phyloP scores from a whole-genome alignment of 2,888 invertebrate species.

The Rutpela maculata region DNA sequence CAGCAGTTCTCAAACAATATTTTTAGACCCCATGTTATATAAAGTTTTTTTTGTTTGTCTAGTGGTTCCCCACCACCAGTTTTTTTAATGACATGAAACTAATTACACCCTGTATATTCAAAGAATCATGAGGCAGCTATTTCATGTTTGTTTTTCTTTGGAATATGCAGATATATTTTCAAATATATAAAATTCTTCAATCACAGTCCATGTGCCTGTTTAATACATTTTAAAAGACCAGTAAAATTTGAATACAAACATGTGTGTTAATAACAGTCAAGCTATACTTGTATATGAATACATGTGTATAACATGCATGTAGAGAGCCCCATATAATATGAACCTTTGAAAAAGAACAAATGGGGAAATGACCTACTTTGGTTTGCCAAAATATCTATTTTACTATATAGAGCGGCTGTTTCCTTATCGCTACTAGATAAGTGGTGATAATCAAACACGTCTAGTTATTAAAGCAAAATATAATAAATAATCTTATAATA shows the following conservation, averaged over 20 bases:
- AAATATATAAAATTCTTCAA: background rate
- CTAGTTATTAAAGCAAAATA: conserved; percentile 38
- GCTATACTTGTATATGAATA: conserved; percentile 68
- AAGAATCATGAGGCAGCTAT: too few species aligned
- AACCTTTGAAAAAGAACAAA: conserved; percentile 58
- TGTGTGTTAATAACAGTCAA: conserved; percentile 67
- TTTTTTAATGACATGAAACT: too few species aligned
- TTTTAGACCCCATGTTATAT: too few species aligned
- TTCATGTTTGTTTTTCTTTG: too few species aligned
- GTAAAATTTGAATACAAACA: conserved; percentile 69
- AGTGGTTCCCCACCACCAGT: too few species aligned
- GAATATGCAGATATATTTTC: too few species aligned
- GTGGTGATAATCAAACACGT: conserved; percentile 25
- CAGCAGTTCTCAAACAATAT: too few species aligned
- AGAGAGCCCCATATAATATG: conserved; percentile 54
- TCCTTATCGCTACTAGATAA: conserved; percentile 27
- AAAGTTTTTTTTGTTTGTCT: too few species aligned
- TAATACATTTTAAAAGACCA: conserved; percentile 22
- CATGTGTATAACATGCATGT: conserved; percentile 65
- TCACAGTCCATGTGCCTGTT: background rate
- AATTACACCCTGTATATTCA: too few species aligned
- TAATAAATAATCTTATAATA: conserved; percentile 57
- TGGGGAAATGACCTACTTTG: conserved; percentile 46
- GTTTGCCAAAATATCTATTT: conserved; percentile 49
- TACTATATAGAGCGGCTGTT: conserved; percentile 19